These are phyloP conservation scores for Orientallactaga sibirica DNA, from an alignment of 2,797 vertebrate genomes.

Conservation along the genomic window DNA sequence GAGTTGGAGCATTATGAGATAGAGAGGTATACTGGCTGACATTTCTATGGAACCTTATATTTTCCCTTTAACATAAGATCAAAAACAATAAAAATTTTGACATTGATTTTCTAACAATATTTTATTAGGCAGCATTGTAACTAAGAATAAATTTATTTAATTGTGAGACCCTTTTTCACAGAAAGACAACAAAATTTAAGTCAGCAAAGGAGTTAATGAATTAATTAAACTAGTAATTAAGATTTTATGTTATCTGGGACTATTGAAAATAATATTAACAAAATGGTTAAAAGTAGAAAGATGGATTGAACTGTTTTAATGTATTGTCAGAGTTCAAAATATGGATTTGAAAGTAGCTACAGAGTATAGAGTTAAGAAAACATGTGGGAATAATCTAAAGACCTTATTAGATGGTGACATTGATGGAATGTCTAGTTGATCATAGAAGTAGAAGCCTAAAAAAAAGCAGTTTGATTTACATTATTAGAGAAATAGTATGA, in stretches of 20 bases:
- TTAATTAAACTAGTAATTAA: too few species aligned
- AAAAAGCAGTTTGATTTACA: rapidly evolving
- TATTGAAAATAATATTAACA: too few species aligned
- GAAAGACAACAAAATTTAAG: too few species aligned
- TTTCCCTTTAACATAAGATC: background rate
- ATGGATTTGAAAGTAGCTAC: rapidly evolving
- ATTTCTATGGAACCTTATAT: background rate
- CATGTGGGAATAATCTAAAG: background rate
- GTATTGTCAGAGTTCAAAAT: background rate
- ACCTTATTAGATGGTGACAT: background rate
- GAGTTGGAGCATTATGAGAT: background rate
- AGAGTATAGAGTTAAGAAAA: background rate
- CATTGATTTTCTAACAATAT: background rate
- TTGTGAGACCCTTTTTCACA: too few species aligned
- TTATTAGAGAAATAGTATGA: background rate
- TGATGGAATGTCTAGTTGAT: background rate
- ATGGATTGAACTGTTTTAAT: background rate
- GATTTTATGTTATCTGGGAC: too few species aligned
- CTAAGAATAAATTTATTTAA: too few species aligned
- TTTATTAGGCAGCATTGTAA: too few species aligned
- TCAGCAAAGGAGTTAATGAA: too few species aligned
- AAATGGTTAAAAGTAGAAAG: too few species aligned
- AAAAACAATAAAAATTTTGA: background rate
- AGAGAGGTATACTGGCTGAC: background rate
- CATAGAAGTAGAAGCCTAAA: background rate